Evolutionary conservation across 2,888 invertebrate species (phyloP).

Genomic region (Iselma pallidipennis): DNA sequence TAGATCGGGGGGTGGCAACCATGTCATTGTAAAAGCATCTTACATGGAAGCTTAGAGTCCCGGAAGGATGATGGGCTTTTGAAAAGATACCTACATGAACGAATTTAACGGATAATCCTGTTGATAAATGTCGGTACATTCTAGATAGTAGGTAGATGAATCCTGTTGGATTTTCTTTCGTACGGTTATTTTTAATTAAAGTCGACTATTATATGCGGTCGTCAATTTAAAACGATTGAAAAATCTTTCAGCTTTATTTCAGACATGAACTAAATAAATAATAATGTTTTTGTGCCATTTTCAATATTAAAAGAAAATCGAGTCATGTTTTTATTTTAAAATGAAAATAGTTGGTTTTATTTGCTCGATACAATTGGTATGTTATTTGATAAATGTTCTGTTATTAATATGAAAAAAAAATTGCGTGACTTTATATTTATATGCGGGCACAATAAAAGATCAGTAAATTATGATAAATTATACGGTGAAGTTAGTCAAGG

Average conservation of each 20-base stretch:
- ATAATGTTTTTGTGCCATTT: background rate
- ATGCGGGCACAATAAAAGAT: conserved; percentile 12
- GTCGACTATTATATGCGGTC: background rate
- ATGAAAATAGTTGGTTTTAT: background rate
- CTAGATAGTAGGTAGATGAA: background rate
- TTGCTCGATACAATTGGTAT: background rate
- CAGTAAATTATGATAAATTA: conserved; percentile 24
- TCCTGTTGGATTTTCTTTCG: background rate
- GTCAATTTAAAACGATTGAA: background rate
- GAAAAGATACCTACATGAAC: conserved; percentile 24
- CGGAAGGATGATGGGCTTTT: conserved; percentile 24
- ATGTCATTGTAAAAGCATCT: conserved; percentile 27
- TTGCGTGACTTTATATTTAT: conserved; percentile 23
- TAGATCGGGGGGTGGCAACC: background rate
- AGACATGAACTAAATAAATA: too few species aligned
- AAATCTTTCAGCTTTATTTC: too few species aligned
- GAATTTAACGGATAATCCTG: conserved; percentile 23
- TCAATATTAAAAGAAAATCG: background rate
- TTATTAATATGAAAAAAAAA: conserved; percentile 17
- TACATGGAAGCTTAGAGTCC: conserved; percentile 23
- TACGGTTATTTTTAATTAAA: conserved; percentile 15
- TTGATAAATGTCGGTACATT: conserved; percentile 19
- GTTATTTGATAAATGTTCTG: conserved; percentile 11
- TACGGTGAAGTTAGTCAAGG: too few species aligned
- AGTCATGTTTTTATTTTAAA: background rate